Evolutionary conservation across 2,113 vertebrate species (phyloP), one percentile per base, ranked within the genome.

Genomic region (Gadus chalcogrammus): DNA sequence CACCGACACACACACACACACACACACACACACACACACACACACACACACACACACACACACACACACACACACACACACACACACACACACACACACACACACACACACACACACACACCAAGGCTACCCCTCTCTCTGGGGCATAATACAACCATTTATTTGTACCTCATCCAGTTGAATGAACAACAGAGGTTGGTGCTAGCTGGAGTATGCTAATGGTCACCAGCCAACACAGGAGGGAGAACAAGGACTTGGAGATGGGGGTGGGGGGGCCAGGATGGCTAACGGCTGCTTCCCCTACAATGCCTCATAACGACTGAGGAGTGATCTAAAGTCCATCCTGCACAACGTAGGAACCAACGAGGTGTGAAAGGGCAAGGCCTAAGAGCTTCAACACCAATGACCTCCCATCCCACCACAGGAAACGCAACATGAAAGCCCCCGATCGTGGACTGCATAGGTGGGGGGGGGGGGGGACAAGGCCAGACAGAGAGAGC

Each of bases 341-440:
- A 75, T 71, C 72, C 70, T 65, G 9, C 42, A 84, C 73, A 80
- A 85, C 74, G 62, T 66, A 58, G 61, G 62, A 73, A 61, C 58
- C 72, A 72, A 66, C 80, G 75, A 74, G 79, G 70, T 69, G 72
- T 78, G 75, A 87, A 82, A 67, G 67, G 64, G 27, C 76, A 78
- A 71, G 65, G 55, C 61, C 63, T 77, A 77, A 79, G 9, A 52
- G 72, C 78, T 72, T 77, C 70, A 76, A 59, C 70, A 75, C 64
- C 74, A 11, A 48, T 48, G 8, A 13, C 20, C 42, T 42, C 65
- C n/a, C 35, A 18, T 38, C n/a, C n/a, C 16, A 31, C 15, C 42
- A 9, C n/a, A 22, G 64, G 42, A 65, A 13, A 18, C 6, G 69
- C 52, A 62, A 60, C 58, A 66, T 27, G 13, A 56, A 70, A 52